Evolutionary conservation across 1,140 invertebrate species (phyloP), one percentile per base, ranked within the genome.

Genomic region (Zaprionus kolodkinae): DNA sequence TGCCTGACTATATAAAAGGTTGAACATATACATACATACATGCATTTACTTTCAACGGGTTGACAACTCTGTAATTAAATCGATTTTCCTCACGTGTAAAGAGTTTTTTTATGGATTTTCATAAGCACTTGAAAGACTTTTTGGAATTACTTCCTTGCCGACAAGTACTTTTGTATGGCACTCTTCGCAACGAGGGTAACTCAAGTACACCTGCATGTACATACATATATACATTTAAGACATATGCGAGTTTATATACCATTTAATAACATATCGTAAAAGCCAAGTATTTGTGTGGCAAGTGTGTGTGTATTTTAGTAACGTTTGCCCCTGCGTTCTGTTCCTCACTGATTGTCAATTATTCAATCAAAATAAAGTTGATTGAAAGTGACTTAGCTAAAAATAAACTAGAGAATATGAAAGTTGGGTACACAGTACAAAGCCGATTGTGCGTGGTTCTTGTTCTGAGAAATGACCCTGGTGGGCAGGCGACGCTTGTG

Each of bases 41-140:
- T 1, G 6, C 33, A 35, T 7, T 35, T 21, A 21, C 17, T 10
- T 21, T 50, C 15, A 21, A 21, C 21, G 17, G 17, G 45, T 21
- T 50, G 40, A 15, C 40, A 43, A 9, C 40, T 15, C n/a, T 45
- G 15, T 45, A 62, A 62, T 63, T 48, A 80, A 71, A 52, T 56
- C 11, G 45, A 65, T 63, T 63, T 48, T 36, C n/a, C 6, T 17
- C 30, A 43, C 57, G 55, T 50, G 38, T 33, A 52, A 50, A 60
- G 60, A 40, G 54, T 76, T 63, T 76, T 76, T 54, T 79, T 82
- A 78, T 84, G 71, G 67, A 81, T 77, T 86, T 79, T 64, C 65
- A 73, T 76, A 40, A 67, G 72, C 65, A 70, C 21, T 61, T 68
- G 17, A 59, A 62, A 43, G 60, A 57, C 27, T 38, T 36, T 33